phyloP scores from a whole-genome alignment of 2,888 invertebrate species.

The Pedicia rivosa region DNA sequence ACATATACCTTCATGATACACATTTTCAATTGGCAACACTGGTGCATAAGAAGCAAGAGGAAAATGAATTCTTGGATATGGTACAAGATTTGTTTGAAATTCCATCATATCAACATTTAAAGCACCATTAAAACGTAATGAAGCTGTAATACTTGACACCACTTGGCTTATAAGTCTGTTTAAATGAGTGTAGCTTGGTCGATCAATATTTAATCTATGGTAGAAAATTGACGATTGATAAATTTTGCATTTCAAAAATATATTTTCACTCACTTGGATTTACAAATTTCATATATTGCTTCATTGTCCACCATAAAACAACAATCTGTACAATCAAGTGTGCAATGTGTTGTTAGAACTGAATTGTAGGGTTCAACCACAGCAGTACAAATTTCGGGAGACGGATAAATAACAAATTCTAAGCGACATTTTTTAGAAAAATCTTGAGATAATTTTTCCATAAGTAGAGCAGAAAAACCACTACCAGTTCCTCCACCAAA shows the following conservation, averaged over 20 bases:
- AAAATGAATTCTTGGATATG: slow-evolving; percentile 86
- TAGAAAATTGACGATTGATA: not conserved
- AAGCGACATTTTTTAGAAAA: slow-evolving; percentile 74
- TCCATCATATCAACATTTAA: slow-evolving; percentile 76
- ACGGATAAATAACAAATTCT: slow-evolving; percentile 34
- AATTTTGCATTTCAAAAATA: not conserved
- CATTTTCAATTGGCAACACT: slow-evolving; percentile 54
- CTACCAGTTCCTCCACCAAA: slow-evolving; percentile 74
- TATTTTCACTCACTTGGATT: slow-evolving; percentile 37
- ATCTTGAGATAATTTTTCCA: slow-evolving; percentile 67
- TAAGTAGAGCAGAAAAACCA: slow-evolving; percentile 68
- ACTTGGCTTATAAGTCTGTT: slow-evolving; percentile 51
- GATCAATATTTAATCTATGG: slow-evolving; percentile 35
- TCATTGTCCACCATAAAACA: slow-evolving; percentile 88
- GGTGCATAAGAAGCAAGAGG: slow-evolving; percentile 60
- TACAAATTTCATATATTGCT: slow-evolving; percentile 78
- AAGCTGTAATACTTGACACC: slow-evolving; percentile 69
- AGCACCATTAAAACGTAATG: slow-evolving; percentile 67
- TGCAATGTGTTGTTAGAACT: slow-evolving; percentile 73
- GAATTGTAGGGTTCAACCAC: slow-evolving; percentile 89
- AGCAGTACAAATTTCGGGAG: slow-evolving; percentile 58
- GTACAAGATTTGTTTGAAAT: slow-evolving; percentile 83
- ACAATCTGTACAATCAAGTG: slow-evolving; percentile 68
- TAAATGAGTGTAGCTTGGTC: slow-evolving; percentile 51
- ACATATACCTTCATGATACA: slow-evolving; percentile 48